Conservation (phyloP, 2,797 vertebrate genomes). For the Distichodus sexfasciatus region DNA sequence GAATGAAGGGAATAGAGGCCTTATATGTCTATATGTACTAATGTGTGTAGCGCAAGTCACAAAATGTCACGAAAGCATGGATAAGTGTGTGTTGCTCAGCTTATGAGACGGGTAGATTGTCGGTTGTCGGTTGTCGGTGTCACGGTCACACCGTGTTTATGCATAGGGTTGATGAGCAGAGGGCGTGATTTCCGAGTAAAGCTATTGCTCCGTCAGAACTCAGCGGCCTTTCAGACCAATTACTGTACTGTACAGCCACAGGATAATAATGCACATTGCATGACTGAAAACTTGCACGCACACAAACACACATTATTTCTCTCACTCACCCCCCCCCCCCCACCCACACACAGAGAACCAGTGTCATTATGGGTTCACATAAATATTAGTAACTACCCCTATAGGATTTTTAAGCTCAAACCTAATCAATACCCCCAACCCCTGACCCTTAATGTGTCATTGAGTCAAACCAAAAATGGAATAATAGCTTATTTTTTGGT, state of each 20-base stretch:
- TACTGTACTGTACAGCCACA: background rate
- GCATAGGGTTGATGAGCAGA: slow-evolving; percentile 33
- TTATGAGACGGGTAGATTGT: too few relatives aligned
- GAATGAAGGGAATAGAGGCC: too few relatives aligned
- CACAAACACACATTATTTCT: too few relatives aligned
- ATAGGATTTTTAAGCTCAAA: too few relatives aligned
- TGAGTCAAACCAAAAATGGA: too few relatives aligned
- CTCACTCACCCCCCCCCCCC: too few relatives aligned
- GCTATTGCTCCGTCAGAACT: slow-evolving; percentile 20
- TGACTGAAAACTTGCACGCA: background rate
- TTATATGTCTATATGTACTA: background rate
- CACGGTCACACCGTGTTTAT: slow-evolving; percentile 11
- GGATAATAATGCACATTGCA: background rate
- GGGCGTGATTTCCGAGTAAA: slow-evolving; percentile 37
- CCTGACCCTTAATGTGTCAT: too few relatives aligned
- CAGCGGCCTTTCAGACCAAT: background rate
- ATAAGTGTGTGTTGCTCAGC: background rate
- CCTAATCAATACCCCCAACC: too few relatives aligned
- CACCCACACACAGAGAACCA: too few relatives aligned
- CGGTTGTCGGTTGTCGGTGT: slow-evolving; percentile 1
- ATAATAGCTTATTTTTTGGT: too few relatives aligned
- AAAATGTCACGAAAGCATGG: background rate
- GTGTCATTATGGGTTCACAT: too few relatives aligned
- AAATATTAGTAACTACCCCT: too few relatives aligned
- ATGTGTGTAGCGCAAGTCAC: background rate